Percentiles rank a stretch among this genome's conserved stretches.
Conservation (phyloP, 2,113 vertebrate genomes). For the Misgurnus mizolepis region DNA sequence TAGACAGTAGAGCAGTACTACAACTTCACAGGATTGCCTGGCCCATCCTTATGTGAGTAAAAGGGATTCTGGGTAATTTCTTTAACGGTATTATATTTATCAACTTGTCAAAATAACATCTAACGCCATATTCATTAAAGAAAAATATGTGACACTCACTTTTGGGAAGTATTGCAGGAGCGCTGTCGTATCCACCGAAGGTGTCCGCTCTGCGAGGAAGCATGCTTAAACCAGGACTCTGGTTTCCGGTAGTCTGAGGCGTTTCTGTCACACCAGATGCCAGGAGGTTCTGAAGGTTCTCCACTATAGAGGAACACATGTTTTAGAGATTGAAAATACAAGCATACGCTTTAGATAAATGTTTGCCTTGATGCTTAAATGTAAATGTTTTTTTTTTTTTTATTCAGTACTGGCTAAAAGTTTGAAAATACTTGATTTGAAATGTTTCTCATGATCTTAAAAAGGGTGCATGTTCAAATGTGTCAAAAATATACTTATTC, state of each 20-base stretch:
- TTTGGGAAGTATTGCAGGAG: conserved; percentile 68
- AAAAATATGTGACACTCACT: conserved; percentile 70
- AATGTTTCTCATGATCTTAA: too few species aligned
- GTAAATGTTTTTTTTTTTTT: too few species aligned
- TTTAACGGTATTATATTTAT: too few species aligned
- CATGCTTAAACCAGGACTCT: conserved; percentile 49
- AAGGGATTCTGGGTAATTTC: background rate
- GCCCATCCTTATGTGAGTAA: too few species aligned
- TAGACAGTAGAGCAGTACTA: background rate
- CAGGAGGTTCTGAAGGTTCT: conserved; percentile 86
- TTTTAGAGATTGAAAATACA: background rate
- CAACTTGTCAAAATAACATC: too few species aligned
- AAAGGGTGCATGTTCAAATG: too few species aligned
- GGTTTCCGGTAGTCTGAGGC: conserved; percentile 60
- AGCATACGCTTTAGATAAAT: too few species aligned
- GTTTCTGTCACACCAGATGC: conserved; percentile 68
- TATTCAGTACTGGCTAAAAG: too few species aligned
- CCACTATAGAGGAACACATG: conserved; percentile 70
- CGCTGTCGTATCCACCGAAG: conserved; percentile 85
- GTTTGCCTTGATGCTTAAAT: too few species aligned
- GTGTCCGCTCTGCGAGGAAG: conserved; percentile 82
- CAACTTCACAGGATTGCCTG: too few species aligned
- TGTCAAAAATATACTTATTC: too few species aligned
- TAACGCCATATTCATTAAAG: background rate
- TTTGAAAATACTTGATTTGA: too few species aligned